These are phyloP conservation scores for Solen grandis DNA, from an alignment of 1,140 invertebrate genomes.

Conservation along the genomic window DNA sequence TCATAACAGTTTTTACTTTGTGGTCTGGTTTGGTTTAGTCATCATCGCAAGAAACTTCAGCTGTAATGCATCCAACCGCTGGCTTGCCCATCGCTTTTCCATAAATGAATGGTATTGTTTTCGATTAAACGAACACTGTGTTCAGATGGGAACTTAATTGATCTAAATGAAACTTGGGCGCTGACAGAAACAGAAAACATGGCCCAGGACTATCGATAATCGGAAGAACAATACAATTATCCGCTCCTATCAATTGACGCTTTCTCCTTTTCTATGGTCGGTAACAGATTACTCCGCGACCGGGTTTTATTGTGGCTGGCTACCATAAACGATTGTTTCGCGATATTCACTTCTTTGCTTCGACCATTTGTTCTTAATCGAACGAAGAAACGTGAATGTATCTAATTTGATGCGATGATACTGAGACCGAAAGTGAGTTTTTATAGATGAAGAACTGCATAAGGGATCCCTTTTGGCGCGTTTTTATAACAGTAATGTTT, in stretches of 20 bases:
- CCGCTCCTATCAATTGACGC: conserved; percentile 48
- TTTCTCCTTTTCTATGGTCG: conserved; percentile 16
- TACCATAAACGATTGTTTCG: no score
- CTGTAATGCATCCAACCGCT: no score
- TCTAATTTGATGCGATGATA: conserved; percentile 11
- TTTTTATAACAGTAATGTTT: no score
- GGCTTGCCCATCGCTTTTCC: conserved; percentile 46
- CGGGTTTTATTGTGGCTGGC: no score
- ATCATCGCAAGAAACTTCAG: no score
- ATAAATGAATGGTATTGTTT: conserved; percentile 44
- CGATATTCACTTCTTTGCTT: no score
- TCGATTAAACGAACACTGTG: conserved; percentile 35
- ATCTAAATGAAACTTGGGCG: conserved; percentile 48
- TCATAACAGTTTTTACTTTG: no score
- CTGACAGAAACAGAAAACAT: conserved; percentile 54
- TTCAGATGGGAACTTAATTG: conserved; percentile 52
- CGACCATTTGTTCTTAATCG: conserved; percentile 7
- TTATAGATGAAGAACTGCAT: neutral
- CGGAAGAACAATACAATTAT: conserved; percentile 49
- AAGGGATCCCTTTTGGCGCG: no score
- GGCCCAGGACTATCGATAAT: conserved; percentile 42
- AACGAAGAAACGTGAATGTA: conserved; percentile 26
- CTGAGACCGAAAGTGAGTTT: conserved; percentile 20
- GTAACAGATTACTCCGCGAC: conserved; percentile 19
- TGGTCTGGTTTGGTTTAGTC: no score